Evolutionary conservation across 2,797 vertebrate species (phyloP), one percentile per base, ranked within the genome.

Genomic region (Numenius phaeopus): DNA sequence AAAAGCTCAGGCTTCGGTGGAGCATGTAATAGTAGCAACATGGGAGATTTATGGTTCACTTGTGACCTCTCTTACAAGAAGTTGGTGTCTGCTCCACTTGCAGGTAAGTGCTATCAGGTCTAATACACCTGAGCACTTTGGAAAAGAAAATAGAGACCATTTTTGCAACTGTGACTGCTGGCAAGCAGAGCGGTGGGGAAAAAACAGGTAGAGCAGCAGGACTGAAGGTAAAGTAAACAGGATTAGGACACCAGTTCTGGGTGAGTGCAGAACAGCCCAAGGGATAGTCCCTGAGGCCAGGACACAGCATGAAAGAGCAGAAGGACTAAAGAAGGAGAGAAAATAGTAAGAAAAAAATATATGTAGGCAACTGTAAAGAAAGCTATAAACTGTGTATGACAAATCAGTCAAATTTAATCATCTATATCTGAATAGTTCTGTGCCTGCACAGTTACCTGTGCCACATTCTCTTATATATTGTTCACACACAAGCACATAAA

Each of bases 131-230:
- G 58, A 92, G 50, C 21, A 90, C 83, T 95, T 95, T 70, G 79
- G 66, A 90, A 89, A 40, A 90, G 92, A 95, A 97, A 96, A 96
- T 80, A 96, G 70, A 95, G 96, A 97, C 91, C 89, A 84, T 81
- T 96, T 95, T 75, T 97, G 91, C 95, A 97, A 97, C 94, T 96
- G 96, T 90, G 95, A 96, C 91, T 92, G 89, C 87, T 97, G 96
- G 91, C 90, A 0, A 96, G 93, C 72, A 90, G 80, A 88, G 59
- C 0, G 1, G 66, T 66, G 47, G n/a, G 73, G 62, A 44, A 37
- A 47, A 79, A 94, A 71, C 8, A 91, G 94, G 90, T 70, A 96
- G 66, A 94, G 80, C 69, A 83, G 89, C 39, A 30, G 94, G 94
- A 82, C 9, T 1, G 7, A 89, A 91, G 69, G 89, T 19, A 94